Percentiles rank a stretch among this genome's conserved stretches.
Conservation (phyloP, 2,797 vertebrate genomes). For the Psittacula echo region DNA sequence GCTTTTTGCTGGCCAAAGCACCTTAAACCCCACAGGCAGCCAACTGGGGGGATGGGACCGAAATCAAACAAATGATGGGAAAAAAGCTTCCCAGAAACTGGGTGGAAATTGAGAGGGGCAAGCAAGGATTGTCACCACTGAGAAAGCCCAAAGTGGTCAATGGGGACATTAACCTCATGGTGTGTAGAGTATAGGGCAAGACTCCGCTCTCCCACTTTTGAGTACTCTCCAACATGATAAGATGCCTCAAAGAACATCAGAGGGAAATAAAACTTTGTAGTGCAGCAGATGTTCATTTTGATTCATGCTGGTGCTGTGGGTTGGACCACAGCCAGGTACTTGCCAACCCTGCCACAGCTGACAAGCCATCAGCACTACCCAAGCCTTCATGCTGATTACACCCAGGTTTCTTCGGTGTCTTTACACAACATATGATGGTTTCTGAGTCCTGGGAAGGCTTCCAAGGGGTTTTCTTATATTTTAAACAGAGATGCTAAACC, state of each 20-base stretch:
- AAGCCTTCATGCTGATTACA: neutral
- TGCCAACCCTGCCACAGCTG: neutral
- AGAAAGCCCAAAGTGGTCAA: neutral
- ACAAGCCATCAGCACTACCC: neutral
- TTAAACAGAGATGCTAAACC: neutral
- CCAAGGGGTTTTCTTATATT: neutral
- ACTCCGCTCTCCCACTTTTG: neutral
- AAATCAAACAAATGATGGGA: neutral
- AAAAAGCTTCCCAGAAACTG: neutral
- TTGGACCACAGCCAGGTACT: neutral
- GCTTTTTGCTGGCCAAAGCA: neutral
- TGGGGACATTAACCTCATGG: fast-evolving
- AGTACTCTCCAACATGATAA: neutral
- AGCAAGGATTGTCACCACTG: neutral
- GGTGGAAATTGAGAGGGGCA: neutral
- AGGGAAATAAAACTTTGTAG: neutral
- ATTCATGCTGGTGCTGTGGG: neutral
- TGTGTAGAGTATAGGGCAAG: neutral
- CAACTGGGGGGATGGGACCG: neutral
- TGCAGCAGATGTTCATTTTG: neutral
- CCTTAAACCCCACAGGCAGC: neutral
- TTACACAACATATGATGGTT: neutral
- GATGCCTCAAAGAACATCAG: neutral
- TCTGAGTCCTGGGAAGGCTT: neutral
- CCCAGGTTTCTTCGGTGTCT: neutral